These are phyloP conservation scores for Trypoxylon attenuatum DNA, from an alignment of 2,888 invertebrate species.

Conservation along the genomic window DNA sequence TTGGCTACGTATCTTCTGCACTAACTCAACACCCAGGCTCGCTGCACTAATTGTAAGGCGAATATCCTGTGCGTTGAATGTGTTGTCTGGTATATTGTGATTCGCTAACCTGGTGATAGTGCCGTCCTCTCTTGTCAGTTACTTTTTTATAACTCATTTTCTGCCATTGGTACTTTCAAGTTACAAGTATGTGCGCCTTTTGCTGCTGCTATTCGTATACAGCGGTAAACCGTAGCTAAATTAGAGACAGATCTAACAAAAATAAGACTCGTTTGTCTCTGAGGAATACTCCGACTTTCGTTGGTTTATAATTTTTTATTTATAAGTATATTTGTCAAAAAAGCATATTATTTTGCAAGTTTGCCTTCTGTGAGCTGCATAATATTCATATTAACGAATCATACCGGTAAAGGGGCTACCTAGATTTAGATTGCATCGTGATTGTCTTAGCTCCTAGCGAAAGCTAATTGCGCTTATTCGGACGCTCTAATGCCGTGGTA, in stretches of 20 bases:
- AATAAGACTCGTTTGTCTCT: too few relatives aligned
- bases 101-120: constrained; percentile 70
- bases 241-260: too few relatives aligned
- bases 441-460: constrained; percentile 65
- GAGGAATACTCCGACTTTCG: too few relatives aligned
- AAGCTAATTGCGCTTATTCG: constrained; percentile 59
- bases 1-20: constrained; percentile 20
- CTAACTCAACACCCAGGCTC: constrained; percentile 40
- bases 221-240: too few relatives aligned
- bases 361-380: too few relatives aligned
- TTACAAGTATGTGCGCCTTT: constrained; percentile 5
- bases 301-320: too few relatives aligned
- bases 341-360: too few relatives aligned
- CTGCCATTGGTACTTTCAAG: constrained; percentile 16
- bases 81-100: constrained; percentile 69
- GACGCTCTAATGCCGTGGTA: constrained; percentile 27
- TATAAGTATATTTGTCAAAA: too few relatives aligned
- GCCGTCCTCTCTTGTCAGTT: constrained; percentile 36
- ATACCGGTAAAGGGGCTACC: too few relatives aligned
- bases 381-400: too few relatives aligned
- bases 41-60: constrained; percentile 37
- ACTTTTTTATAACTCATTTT: constrained; percentile 35
- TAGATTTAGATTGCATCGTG: too few relatives aligned
- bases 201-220: constrained; percentile 20
- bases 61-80: constrained; percentile 60